These are phyloP conservation scores for Serranochromis macrocephalus DNA, from an alignment of 2,113 vertebrate species.

Conservation along the genomic window DNA sequence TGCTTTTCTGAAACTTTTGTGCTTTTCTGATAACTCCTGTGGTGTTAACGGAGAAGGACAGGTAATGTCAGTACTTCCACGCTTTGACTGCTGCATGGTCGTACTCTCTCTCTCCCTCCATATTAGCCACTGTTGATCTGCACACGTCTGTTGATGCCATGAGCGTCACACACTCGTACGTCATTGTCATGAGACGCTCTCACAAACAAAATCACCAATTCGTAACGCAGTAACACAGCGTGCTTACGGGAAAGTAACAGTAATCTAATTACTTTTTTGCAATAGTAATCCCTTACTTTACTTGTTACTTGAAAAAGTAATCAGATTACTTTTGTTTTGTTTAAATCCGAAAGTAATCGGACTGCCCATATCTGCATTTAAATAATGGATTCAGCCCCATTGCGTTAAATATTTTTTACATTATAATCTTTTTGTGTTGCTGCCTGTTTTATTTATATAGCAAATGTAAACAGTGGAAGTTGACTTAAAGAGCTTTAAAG, in stretches of 20 bases:
- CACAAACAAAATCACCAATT: background rate
- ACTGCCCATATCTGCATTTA: background rate
- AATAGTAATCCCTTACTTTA: background rate
- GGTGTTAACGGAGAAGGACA: fast-evolving
- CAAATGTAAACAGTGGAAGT: background rate
- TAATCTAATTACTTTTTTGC: background rate
- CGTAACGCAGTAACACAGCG: fast-evolving
- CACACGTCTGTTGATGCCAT: background rate
- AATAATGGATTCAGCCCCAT: background rate
- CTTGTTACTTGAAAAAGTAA: background rate
- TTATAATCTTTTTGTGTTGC: background rate
- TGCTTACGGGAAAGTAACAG: fast-evolving
- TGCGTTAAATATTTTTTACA: background rate
- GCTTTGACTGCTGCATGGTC: fast-evolving
- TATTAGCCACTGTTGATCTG: background rate
- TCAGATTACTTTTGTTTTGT: background rate
- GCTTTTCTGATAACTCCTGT: background rate
- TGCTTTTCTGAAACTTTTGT: background rate
- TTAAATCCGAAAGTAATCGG: fast-evolving
- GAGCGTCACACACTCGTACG: background rate
- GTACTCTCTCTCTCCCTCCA: fast-evolving
- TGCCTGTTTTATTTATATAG: background rate
- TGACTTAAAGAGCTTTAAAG: background rate
- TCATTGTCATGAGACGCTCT: background rate
- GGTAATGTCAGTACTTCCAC: background rate